Evolutionary conservation across 1,140 invertebrate species (phyloP), one percentile per base, ranked within the genome.

Genomic region (Polypedilum pembai): DNA sequence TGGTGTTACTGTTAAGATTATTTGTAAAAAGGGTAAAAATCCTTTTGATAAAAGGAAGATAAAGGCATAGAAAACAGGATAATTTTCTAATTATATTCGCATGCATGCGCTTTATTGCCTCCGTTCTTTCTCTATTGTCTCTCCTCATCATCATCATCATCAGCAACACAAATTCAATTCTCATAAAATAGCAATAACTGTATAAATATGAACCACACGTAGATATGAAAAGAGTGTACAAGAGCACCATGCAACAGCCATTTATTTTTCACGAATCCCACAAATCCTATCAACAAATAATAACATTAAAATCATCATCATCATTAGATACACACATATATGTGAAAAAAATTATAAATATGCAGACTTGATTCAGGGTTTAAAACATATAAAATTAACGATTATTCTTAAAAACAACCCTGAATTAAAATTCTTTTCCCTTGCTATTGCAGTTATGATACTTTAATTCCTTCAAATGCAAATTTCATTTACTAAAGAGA

Each of bases 1-100:
- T 56, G 45, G 45, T 56, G 45, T 56, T 56, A 76, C 77, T 76
- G 75, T 75, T 78, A 76, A 79, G 78, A 81, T 78, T 79, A 41
- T 73, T 33, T 73, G 73, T 73, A 24, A 73, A n/a, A 73, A 73
- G 73, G 73, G 45, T 56, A n/a, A 56, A 56, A 56, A 56, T 4
- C 12, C 41, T 12, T 33, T 33, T 33, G 8, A 56, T 8, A 56
- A 56, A 33, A 45, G 56, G 18, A 81, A 56, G 45, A 56, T 56
- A 56, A 56, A 56, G 45, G 45, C 45, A 56, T 56, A 56, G n/a
- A 56, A n/a, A 56, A 56, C 45, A 56, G 45, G 45, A 56, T 56
- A 56, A 56, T 56, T 56, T 56, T 56, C 45, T 56, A 56, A 56
- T 56, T 56, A 56, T 56, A 56, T 56, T 56, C 45, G 45, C 45